Percentiles rank a stretch among this genome's conserved stretches.
These are phyloP conservation scores for Zaprionus lineosus DNA, from an alignment of 2,888 invertebrate genomes.

Conservation along the genomic window DNA sequence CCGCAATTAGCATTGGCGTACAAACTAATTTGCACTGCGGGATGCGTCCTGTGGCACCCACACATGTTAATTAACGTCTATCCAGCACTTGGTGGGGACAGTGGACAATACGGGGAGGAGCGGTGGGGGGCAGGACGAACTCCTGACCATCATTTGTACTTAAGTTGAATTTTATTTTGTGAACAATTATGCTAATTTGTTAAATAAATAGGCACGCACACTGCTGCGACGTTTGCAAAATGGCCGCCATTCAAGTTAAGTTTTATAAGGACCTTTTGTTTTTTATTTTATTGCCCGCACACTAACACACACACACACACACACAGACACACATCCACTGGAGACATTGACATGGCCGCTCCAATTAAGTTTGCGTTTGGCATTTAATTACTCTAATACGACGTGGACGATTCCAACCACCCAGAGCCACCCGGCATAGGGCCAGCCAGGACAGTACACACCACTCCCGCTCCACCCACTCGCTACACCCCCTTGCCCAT, in stretches of 20 bases:
- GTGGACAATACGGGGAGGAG: not conserved
- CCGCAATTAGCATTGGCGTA: slow-evolving; percentile 81
- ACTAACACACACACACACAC: slow-evolving; percentile 23
- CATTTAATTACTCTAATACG: slow-evolving; percentile 81
- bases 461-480: too few relatives aligned
- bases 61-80: slow-evolving; percentile 74
- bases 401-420: slow-evolving; percentile 32
- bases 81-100: slow-evolving; percentile 1
- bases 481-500: too few relatives aligned
- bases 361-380: slow-evolving; percentile 78
- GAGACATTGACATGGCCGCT: slow-evolving; percentile 40
- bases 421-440: too few relatives aligned
- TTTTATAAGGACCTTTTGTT: slow-evolving; percentile 66
- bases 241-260: slow-evolving; percentile 69
- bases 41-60: slow-evolving; percentile 75
- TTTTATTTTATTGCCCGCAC: slow-evolving; percentile 70
- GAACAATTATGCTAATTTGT: slow-evolving; percentile 82
- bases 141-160: slow-evolving; percentile 70
- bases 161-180: slow-evolving; percentile 80
- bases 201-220: slow-evolving; percentile 75
- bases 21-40: slow-evolving; percentile 81
- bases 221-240: slow-evolving; percentile 49
- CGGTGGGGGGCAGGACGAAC: not conserved
- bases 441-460: too few relatives aligned
- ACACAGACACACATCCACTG: slow-evolving; percentile 6